Percentiles rank a stretch among this genome's conserved stretches.
These are phyloP conservation scores for Cynodonichthys magdalenae DNA, from an alignment of 2,797 vertebrate genomes.

Conservation along the genomic window DNA sequence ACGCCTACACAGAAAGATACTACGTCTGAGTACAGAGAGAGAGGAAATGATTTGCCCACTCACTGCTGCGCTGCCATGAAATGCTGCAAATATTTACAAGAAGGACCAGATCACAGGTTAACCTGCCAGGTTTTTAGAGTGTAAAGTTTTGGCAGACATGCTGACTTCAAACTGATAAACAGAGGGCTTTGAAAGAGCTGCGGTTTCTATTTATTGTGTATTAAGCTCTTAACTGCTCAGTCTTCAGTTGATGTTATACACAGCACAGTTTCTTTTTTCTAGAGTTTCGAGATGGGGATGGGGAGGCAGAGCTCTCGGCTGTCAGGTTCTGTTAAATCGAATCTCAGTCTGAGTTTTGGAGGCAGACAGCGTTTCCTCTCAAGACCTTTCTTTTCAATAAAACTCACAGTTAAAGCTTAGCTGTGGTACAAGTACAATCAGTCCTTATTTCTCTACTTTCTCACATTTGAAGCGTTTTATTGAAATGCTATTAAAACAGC, in stretches of 20 bases:
- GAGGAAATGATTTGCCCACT: constrained; percentile 69
- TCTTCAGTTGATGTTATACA: not conserved
- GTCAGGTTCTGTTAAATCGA: not conserved
- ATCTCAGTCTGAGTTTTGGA: not conserved
- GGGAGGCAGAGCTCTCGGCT: not conserved
- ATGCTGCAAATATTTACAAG: constrained; percentile 43
- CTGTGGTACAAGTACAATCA: no score
- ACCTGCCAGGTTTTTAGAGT: constrained; percentile 40
- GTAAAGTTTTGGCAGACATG: constrained; percentile 6
- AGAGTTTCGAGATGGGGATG: not conserved
- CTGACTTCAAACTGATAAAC: constrained; percentile 28
- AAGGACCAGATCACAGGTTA: constrained; percentile 26
- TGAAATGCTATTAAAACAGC: not conserved
- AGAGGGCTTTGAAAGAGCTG: constrained; percentile 11
- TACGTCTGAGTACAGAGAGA: constrained; percentile 58
- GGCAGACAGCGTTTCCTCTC: not conserved
- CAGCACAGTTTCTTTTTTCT: not conserved
- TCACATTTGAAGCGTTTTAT: not conserved
- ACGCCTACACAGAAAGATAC: constrained; percentile 65
- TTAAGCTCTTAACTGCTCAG: not conserved
- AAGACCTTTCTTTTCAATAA: not conserved
- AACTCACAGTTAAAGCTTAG: no score
- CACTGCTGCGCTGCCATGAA: constrained; percentile 57
- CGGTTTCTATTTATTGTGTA: not conserved
- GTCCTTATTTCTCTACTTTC: not conserved